Percentiles rank a stretch among this genome's conserved stretches.
These are phyloP conservation scores for Bursaphelenchus mucronatus DNA, from an alignment of 1,140 invertebrate species.

Conservation along the genomic window DNA sequence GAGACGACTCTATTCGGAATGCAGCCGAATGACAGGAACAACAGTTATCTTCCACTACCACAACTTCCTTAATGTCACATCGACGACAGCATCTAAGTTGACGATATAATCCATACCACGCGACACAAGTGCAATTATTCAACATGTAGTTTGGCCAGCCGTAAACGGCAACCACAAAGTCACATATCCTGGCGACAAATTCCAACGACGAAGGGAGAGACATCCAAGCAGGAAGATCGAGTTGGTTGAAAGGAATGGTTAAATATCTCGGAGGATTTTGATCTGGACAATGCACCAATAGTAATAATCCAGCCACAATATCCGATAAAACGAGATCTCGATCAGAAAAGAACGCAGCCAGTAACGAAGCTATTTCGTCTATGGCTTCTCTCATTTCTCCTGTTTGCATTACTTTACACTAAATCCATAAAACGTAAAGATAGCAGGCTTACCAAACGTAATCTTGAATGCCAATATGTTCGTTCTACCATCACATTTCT, in stretches of 20 bases:
- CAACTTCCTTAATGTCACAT: conserved; percentile 12
- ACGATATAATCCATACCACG: conserved; percentile 35
- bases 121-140: conserved; percentile 46
- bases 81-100: conserved; percentile 28
- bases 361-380: conserved; percentile 51
- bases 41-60: conserved; percentile 67
- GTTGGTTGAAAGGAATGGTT: conserved; percentile 24
- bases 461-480: conserved; percentile 40
- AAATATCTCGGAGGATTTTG: conserved; percentile 20
- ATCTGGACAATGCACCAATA: conserved; percentile 65
- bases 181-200: conserved; percentile 72
- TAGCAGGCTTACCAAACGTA: conserved; percentile 36
- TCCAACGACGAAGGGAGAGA: conserved; percentile 69
- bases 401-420: conserved; percentile 58
- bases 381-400: conserved; percentile 47
- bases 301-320: conserved; percentile 76
- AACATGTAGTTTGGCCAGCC: conserved; percentile 79
- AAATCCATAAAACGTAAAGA: not conserved
- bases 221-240: conserved; percentile 27
- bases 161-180: conserved; percentile 76
- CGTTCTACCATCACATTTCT: conserved; percentile 41
- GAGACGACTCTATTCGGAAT: conserved; percentile 68
- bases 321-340: conserved; percentile 79
- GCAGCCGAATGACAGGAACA: conserved; percentile 81
- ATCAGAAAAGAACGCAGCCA: conserved; percentile 52